Base-by-base conservation (phyloP, 30 jellyfish, hydroid and myxozoan genomes). In the Aurelia sp. region DNA sequence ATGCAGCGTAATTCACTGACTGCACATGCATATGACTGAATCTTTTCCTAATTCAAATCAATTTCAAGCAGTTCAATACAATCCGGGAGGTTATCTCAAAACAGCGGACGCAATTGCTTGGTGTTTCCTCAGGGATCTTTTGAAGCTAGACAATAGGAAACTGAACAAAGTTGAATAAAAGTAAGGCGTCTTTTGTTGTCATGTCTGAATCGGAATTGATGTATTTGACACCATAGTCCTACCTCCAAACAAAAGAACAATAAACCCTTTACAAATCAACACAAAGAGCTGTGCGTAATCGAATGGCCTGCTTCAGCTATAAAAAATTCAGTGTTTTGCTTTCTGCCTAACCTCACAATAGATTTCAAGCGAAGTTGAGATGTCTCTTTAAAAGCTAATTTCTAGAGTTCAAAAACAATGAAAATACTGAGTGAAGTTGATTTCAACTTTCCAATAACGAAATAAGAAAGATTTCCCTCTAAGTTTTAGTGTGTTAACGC, bases 71-170 rank as follows among this genome's bases (percentile, higher is more conserved):
- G 55, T 44, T 44, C 55, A 44, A 44, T 5, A 59, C 69, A 59
- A 59, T 59, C 33, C 69, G 33, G 55, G 33, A 59, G 69, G 69
- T 63, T 62, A 79, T 79, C 66, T 79, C 80, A 79, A 79, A 64
- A 74, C 74, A 84, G 64, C 88, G 93, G 80, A 84, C 76, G 41
- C 63, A 61, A 84, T 84, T 72, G 93, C 93, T 73, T 48, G 82
- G 78, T 72, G 93, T 64, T 73, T 73, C 88, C 82, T 84, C 88
- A 63, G 65, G 76, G 80, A 40, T 73, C 87, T 60, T 57, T 61
- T 73, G 83, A 84, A 84, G 71, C 35, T 51, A 62, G 85, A 84
- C 93, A 84, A 84, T 72, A 84, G 84, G 58, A 62, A 77, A 44
- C 57, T 0, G 73, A 72, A 41, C 55, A 44, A 72, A 44, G 69